Conservation (phyloP, 2,797 vertebrate genomes). For the Lagodon rhomboides region DNA sequence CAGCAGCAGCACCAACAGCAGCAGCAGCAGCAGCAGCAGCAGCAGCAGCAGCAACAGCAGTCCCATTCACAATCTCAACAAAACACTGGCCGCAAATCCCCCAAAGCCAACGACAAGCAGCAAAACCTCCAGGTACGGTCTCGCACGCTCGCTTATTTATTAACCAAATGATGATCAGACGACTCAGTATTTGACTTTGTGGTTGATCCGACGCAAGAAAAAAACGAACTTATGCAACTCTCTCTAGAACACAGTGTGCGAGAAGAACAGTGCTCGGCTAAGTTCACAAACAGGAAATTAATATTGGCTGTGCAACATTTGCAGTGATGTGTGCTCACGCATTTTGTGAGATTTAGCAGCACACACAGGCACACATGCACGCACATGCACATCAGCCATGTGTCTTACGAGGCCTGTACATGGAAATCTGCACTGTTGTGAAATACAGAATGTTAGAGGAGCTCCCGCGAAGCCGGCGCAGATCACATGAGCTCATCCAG, state of each 20-base stretch:
- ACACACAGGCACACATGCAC: slow-evolving; percentile 6
- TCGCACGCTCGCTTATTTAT: slow-evolving; percentile 12
- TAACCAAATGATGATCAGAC: slow-evolving; percentile 20
- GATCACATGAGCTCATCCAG: slow-evolving; percentile 35
- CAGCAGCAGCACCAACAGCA: slow-evolving; percentile 91
- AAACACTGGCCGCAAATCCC: slow-evolving; percentile 91
- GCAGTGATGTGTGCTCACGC: slow-evolving; percentile 63
- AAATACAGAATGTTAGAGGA: slow-evolving; percentile 28
- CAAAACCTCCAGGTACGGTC: slow-evolving; percentile 91
- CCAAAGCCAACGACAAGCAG: slow-evolving; percentile 94
- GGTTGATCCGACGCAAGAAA: slow-evolving; percentile 53
- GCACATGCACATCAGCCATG: slow-evolving; percentile 16
- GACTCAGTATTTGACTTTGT: slow-evolving; percentile 51
- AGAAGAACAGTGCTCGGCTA: slow-evolving; percentile 62
- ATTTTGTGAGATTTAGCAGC: slow-evolving; percentile 66
- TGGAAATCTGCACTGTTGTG: neutral
- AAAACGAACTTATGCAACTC: slow-evolving; percentile 57
- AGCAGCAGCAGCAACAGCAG: slow-evolving; percentile 86
- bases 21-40: slow-evolving; percentile 91
- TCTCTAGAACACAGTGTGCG: slow-evolving; percentile 66
- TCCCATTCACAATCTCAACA: slow-evolving; percentile 87
- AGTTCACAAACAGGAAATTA: slow-evolving; percentile 87
- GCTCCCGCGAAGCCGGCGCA: slow-evolving; percentile 13
- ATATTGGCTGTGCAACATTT: slow-evolving; percentile 73
- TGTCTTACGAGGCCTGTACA: neutral